Percentiles rank a stretch among this genome's conserved stretches.
Evolutionary conservation across 2,113 vertebrate genomes (phyloP).

Genomic region (Microcebus murinus): DNA sequence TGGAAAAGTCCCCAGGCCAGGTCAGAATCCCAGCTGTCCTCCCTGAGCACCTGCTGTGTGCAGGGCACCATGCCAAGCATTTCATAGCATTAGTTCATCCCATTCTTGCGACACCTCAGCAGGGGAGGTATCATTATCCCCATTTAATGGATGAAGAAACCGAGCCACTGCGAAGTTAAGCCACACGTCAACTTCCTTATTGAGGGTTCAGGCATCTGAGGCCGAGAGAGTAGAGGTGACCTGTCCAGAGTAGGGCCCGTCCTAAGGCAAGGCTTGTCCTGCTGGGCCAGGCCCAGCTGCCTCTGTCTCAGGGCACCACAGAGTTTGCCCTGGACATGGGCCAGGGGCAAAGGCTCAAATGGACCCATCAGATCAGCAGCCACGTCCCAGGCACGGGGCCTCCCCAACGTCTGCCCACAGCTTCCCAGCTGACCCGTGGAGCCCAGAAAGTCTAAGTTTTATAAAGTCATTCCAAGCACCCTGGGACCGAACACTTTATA

Average conservation of each 20-base stretch:
- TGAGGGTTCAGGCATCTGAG: not conserved
- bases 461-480: not conserved
- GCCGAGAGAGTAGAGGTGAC: not conserved
- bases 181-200: not conserved
- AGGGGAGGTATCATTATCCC: not conserved
- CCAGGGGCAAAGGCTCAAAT: not conserved
- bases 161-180: not conserved
- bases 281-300: not conserved
- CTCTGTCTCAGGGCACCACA: not conserved
- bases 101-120: not conserved
- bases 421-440: not conserved
- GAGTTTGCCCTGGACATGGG: not conserved
- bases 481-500: not conserved
- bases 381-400: not conserved
- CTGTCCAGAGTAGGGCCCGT: not conserved
- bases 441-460: not conserved
- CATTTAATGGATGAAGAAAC: conserved; percentile 36
- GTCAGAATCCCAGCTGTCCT: not conserved
- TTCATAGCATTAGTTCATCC: not conserved
- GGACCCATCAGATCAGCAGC: not conserved
- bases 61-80: not conserved
- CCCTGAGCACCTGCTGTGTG: not conserved
- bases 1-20: not conserved
- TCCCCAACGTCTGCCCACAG: not conserved
- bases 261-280: not conserved